Base-by-base conservation (phyloP, 2,113 vertebrate genomes). In the Reinhardtius hippoglossoides region DNA sequence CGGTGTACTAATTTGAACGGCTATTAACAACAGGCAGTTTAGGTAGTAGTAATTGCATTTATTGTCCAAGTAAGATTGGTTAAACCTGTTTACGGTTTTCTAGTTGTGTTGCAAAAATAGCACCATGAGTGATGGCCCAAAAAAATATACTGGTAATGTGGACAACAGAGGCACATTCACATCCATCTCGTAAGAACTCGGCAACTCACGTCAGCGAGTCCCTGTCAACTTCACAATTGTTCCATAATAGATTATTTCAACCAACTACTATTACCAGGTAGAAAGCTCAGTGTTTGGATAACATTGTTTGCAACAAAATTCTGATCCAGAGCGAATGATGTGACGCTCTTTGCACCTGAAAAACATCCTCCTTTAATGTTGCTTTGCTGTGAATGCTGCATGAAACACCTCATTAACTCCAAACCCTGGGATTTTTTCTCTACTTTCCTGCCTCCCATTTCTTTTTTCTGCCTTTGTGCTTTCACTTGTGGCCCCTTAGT, bases 381-480 rank as follows among this genome's bases (percentile, higher is more conserved):
- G 67, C 71, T 75, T 42, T 70, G 73, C 78, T 79, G 73, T 72
- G 57, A 5, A 44, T 55, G 59, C 72, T 58, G 78, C 80, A 66
- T 68, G 57, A 72, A 80, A 78, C 42, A 46, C 55, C 67, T 84
- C 67, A 84, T 88, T 89, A 81, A 67, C 74, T 72, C 58, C 54
- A 44, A 64, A 71, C 21, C 52, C 72, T 64, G 15, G 67, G 21
- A 37, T 58, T 66, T 78, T 44, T 24, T 26, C 16, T 37, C 52
- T 3, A 9, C 48, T 8, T 56, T 2, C 56, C 69, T 27, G 2
- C 26, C 63, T 16, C 31, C 42, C 27, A 31, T 52, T 23, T 64
- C 26, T 52, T 52, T 18, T 18, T 21, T 42, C 18, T 8, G 15
- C 62, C 16, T 80, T 76, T 21, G 48, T 50, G 63, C 70, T 14